phyloP scores from a whole-genome alignment of 2,113 vertebrate genomes.

The Gadus macrocephalus region DNA sequence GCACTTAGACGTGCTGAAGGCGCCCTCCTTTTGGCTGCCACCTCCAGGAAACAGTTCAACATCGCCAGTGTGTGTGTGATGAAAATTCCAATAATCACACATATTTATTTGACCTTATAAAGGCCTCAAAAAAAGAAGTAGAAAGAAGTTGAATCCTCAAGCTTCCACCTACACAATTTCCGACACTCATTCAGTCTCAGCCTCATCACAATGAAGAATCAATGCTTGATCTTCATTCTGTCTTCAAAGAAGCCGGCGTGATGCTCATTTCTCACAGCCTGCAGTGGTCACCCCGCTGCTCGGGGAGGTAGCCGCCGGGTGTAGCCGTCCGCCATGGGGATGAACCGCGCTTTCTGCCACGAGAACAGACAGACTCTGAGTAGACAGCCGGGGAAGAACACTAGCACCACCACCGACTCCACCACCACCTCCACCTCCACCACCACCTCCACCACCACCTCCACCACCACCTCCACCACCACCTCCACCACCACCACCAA shows the following conservation, averaged over 20 bases:
- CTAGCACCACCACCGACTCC: too few species aligned
- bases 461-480: conserved; percentile 21
- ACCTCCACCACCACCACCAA: not conserved
- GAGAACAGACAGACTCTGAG: too few species aligned
- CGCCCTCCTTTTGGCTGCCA: conserved; percentile 55
- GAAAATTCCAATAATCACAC: too few species aligned
- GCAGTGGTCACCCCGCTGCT: conserved; percentile 24
- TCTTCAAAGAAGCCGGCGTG: not conserved
- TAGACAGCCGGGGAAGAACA: too few species aligned
- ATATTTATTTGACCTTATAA: too few species aligned
- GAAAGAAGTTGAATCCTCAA: not conserved
- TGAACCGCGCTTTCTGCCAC: too few species aligned
- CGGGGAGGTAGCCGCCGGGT: conserved; percentile 32
- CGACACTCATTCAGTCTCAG: conserved; percentile 10
- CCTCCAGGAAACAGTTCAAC: conserved; percentile 60
- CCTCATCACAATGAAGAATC: conserved; percentile 43
- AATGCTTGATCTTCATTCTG: conserved; percentile 7
- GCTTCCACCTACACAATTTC: conserved; percentile 44
- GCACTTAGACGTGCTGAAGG: conserved; percentile 65
- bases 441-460: not conserved
- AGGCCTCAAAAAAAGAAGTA: not conserved
- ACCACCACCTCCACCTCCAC: too few species aligned
- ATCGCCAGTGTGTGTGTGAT: conserved; percentile 18
- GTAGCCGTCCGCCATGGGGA: too few species aligned
- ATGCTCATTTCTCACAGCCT: conserved; percentile 42